Percentiles rank a stretch among this genome's conserved stretches.
Evolutionary conservation across 2,888 invertebrate genomes (phyloP).

Genomic region (Melinopterus prodromus): DNA sequence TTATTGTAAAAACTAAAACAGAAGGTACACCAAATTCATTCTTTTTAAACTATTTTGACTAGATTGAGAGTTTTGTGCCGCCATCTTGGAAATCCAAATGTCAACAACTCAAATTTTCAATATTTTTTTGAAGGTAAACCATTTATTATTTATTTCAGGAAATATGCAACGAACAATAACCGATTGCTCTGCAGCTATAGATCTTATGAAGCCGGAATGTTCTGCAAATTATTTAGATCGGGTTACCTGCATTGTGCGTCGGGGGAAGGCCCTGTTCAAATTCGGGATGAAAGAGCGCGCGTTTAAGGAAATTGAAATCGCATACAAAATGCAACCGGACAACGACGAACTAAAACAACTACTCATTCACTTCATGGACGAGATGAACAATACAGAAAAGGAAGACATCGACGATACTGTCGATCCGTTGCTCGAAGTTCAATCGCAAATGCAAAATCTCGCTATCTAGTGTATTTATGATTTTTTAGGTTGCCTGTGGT

Average conservation of each 20-base stretch:
- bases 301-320: slow-evolving; percentile 78
- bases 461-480: neutral
- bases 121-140: neutral
- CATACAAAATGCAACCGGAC: slow-evolving; percentile 71
- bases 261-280: slow-evolving; percentile 78
- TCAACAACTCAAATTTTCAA: no score
- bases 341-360: slow-evolving; percentile 66
- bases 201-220: slow-evolving; percentile 77
- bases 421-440: slow-evolving; percentile 13
- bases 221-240: slow-evolving; percentile 75
- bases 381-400: slow-evolving; percentile 28
- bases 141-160: slow-evolving; percentile 58
- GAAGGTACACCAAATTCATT: no score
- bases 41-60: no score
- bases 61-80: no score
- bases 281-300: slow-evolving; percentile 75
- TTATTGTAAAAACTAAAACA: neutral
- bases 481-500: neutral
- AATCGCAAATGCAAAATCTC: slow-evolving; percentile 9
- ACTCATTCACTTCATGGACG: slow-evolving; percentile 32
- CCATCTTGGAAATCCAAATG: neutral
- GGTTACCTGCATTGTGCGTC: slow-evolving; percentile 75
- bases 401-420: slow-evolving; percentile 12
- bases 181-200: slow-evolving; percentile 74
- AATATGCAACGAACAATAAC: slow-evolving; percentile 71